A percentile compares a stretch with the other conserved stretches of the same genome.
Evolutionary conservation across 1,140 invertebrate genomes (phyloP).

Genomic region (Ctenoplectra terminalis): DNA sequence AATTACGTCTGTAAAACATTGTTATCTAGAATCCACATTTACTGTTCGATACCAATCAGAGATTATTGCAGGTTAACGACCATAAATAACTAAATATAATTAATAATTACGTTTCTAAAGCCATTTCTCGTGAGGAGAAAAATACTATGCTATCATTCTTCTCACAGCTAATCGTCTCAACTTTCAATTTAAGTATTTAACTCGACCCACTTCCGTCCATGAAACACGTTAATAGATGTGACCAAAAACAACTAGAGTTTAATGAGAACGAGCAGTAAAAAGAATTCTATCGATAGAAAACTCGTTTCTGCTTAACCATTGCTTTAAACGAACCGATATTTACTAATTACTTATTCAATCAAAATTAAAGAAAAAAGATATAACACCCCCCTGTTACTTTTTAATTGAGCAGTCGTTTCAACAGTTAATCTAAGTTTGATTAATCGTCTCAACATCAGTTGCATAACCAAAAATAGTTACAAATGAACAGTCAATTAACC

Average conservation of each 20-base stretch:
- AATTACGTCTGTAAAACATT: background rate
- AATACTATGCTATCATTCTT: background rate
- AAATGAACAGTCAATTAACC: no score
- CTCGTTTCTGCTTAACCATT: no score
- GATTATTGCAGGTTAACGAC: background rate
- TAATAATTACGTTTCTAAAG: background rate
- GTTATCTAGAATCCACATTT: background rate
- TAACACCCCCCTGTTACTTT: no score
- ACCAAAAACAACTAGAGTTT: background rate
- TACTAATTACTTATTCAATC: background rate
- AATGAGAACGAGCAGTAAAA: background rate
- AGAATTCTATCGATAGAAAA: background rate
- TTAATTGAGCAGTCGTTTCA: no score
- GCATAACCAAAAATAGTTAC: no score
- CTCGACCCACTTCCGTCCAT: background rate
- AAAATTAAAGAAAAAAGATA: no score
- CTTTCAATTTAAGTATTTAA: constrained; percentile 13
- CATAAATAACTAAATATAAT: background rate
- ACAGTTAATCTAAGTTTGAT: no score
- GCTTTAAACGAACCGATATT: background rate
- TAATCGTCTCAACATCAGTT: no score
- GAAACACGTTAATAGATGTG: constrained; percentile 1
- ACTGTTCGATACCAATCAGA: background rate
- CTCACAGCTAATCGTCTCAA: background rate
- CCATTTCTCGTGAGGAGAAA: no score